Percentiles rank a stretch among this genome's conserved stretches.
These are phyloP conservation scores for Phyllotreta striolata DNA, from an alignment of 2,888 invertebrate genomes.

Conservation along the genomic window DNA sequence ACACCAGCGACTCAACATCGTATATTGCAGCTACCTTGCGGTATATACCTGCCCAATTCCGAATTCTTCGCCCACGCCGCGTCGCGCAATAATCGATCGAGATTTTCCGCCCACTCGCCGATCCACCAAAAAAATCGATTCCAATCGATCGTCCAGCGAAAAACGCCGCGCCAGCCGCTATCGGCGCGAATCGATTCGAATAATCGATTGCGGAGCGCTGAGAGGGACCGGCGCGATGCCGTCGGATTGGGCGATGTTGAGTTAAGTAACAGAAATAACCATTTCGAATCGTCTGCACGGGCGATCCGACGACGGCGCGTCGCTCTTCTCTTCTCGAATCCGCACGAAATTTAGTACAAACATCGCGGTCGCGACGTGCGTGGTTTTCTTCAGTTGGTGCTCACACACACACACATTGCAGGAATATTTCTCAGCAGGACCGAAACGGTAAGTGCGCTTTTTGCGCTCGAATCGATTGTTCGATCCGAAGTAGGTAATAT, in stretches of 20 bases:
- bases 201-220: too few relatives aligned
- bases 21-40: slow-evolving; percentile 22
- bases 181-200: too few relatives aligned
- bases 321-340: background rate
- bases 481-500: background rate
- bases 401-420: slow-evolving; percentile 17
- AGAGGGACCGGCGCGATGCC: too few relatives aligned
- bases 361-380: slow-evolving; percentile 10
- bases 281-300: too few relatives aligned
- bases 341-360: background rate
- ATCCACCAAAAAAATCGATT: too few relatives aligned
- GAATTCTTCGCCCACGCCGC: slow-evolving; percentile 26
- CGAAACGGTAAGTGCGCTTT: slow-evolving; percentile 8
- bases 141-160: too few relatives aligned
- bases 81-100: background rate
- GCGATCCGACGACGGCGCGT: too few relatives aligned
- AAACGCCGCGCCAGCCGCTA: too few relatives aligned
- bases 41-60: slow-evolving; percentile 30
- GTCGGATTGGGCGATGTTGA: too few relatives aligned
- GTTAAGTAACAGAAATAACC: too few relatives aligned
- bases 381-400: slow-evolving; percentile 24
- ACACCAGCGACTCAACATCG: slow-evolving; percentile 4
- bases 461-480: background rate
- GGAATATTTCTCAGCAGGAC: slow-evolving; percentile 13
- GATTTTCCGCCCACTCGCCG: background rate